phyloP scores from a whole-genome alignment of 2,888 invertebrate species.

The Leptopilina syphax region DNA sequence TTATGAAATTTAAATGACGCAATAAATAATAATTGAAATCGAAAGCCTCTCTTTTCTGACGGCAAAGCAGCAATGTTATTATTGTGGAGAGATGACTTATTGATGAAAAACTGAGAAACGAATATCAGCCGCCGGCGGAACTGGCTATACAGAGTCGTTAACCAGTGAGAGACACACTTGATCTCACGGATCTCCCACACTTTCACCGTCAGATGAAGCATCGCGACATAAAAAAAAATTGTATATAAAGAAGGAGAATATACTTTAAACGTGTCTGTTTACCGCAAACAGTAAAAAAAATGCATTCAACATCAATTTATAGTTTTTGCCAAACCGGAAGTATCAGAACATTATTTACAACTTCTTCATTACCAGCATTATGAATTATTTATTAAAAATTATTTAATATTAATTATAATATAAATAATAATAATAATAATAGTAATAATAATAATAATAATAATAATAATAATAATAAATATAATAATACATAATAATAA shows the following conservation, averaged over 20 bases:
- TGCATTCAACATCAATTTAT: conserved; percentile 10
- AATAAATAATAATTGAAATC: conserved; percentile 29
- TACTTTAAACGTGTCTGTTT: conserved; percentile 30
- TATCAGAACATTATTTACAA: not conserved
- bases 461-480: no score
- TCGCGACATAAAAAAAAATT: conserved; percentile 28
- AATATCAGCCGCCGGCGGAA: conserved; percentile 14
- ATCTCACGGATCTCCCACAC: conserved; percentile 58
- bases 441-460: no score
- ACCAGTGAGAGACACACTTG: conserved; percentile 47
- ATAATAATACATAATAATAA: no score
- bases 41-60: conserved; percentile 9
- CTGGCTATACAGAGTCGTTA: conserved; percentile 49
- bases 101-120: conserved; percentile 44
- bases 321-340: conserved; percentile 27
- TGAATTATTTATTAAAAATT: no score
- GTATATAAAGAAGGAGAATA: conserved; percentile 22
- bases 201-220: conserved; percentile 56
- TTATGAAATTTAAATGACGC: conserved; percentile 30
- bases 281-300: conserved; percentile 23
- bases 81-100: conserved; percentile 43
- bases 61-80: conserved; percentile 5
- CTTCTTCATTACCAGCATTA: no score
- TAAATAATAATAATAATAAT: no score
- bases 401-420: no score